Evolutionary conservation across 2,797 vertebrate genomes (phyloP).

Genomic region (Crocidura indochinensis): DNA sequence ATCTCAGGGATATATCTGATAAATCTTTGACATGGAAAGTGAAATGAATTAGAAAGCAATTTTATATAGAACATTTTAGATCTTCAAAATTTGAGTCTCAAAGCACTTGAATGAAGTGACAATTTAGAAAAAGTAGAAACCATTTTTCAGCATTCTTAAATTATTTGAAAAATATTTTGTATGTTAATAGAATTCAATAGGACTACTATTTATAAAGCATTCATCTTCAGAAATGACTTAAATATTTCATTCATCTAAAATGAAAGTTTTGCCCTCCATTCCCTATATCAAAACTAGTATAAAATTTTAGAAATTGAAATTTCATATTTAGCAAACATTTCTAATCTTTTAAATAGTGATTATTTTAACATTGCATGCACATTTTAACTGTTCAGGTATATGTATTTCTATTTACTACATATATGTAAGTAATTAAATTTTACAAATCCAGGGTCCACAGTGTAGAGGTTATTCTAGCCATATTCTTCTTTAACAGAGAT

Average conservation of each 20-base stretch:
- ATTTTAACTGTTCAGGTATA: background rate
- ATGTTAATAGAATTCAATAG: conserved; percentile 60
- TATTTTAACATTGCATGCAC: conserved; percentile 28
- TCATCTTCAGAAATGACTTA: conserved; percentile 61
- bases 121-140: conserved; percentile 64
- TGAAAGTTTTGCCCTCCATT: conserved; percentile 55
- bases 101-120: conserved; percentile 60
- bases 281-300: conserved; percentile 61
- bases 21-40: conserved; percentile 71
- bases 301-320: conserved; percentile 58
- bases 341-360: conserved; percentile 52
- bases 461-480: too few species aligned
- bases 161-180: conserved; percentile 56
- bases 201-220: conserved; percentile 43
- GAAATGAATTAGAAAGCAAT: conserved; percentile 73
- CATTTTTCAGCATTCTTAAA: conserved; percentile 64
- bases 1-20: conserved; percentile 63
- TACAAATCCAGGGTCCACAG: too few species aligned
- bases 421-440: too few species aligned
- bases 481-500: too few species aligned
- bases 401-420: too few species aligned
- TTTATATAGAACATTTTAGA: conserved; percentile 59
- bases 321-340: conserved; percentile 62
- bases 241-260: conserved; percentile 70
- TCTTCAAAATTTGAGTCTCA: conserved; percentile 61